Base-by-base conservation (phyloP, 2,113 vertebrate species). In the Gorsachius goisagi region DNA sequence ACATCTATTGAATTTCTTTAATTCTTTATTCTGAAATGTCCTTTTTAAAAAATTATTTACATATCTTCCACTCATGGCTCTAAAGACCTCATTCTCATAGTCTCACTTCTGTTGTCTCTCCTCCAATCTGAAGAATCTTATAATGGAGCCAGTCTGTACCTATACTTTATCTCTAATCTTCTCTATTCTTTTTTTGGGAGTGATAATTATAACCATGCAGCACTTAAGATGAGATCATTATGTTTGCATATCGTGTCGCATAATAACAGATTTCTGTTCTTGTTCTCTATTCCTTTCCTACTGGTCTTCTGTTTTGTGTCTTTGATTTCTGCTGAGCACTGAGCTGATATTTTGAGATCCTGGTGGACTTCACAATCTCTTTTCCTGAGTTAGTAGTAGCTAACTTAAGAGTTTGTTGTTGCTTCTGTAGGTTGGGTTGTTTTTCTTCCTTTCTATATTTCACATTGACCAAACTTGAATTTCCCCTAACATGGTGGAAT, bases 191-290 rank as follows among this genome's bases (percentile, higher is more conserved):
- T 89, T 88, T 74, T 45, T 0, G 1, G 63, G 45, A 50, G 33
- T 58, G 64, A 15, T 91, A 66, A 89, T 97, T 96, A 69, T 39
- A 95, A 77, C 22, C 0, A 2, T 88, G 72, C 35, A 80, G 45
- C 76, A 49, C 27, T 88, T 47, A 6, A 80, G 71, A 64, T 94
- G 84, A 85, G 22, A 62, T 85, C 82, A 90, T 60, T 75, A 9
- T 58, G 47, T 93, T 96, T 93, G 80, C 76, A 33, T 62, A 30
- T 41, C 66, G 21, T 37, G 33, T 92, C 63, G 18, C 41, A 49
- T 85, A 90, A 64, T 79, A 88, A 68, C 28, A 37, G 1, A 4
- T 52, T 88, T 64, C 45, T 60, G 3, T 52, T 88, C 49, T 80
- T 56, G 32, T 72, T 90, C 62, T n/a, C 39, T 56, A 0, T 67